phyloP scores from a whole-genome alignment of 2,113 vertebrate genomes.

The Heloderma charlesbogerti region DNA sequence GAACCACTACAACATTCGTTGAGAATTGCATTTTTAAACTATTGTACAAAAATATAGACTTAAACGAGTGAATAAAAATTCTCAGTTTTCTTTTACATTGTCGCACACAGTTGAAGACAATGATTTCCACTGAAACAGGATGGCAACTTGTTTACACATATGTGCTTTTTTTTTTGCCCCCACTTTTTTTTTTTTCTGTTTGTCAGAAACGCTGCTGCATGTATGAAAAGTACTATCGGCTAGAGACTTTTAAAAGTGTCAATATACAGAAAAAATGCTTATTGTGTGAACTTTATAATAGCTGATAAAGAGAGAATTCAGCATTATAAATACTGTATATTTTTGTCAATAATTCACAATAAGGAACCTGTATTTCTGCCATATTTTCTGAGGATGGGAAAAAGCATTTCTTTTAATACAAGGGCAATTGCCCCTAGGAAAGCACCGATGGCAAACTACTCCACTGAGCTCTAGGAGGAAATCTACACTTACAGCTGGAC shows the following conservation, averaged over 20 bases:
- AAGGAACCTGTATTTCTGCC: not conserved
- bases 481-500: not conserved
- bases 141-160: not conserved
- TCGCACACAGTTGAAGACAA: not conserved
- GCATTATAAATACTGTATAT: not conserved
- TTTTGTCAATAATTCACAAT: not conserved
- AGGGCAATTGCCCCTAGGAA: not conserved
- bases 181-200: accelerated
- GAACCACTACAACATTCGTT: not conserved
- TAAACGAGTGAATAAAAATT: not conserved
- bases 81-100: not conserved
- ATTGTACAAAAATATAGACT: not conserved
- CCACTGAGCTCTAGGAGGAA: not conserved
- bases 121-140: slow-evolving; percentile 3
- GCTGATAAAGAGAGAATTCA: not conserved
- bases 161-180: not conserved
- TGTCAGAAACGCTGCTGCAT: not conserved
- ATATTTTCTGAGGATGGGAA: not conserved
- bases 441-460: not conserved
- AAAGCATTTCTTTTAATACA: not conserved
- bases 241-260: not conserved
- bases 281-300: not conserved
- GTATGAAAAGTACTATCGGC: not conserved
- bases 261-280: not conserved
- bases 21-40: not conserved